phyloP scores from a whole-genome alignment of 2,113 vertebrate species.

The Diadophis punctatus region DNA sequence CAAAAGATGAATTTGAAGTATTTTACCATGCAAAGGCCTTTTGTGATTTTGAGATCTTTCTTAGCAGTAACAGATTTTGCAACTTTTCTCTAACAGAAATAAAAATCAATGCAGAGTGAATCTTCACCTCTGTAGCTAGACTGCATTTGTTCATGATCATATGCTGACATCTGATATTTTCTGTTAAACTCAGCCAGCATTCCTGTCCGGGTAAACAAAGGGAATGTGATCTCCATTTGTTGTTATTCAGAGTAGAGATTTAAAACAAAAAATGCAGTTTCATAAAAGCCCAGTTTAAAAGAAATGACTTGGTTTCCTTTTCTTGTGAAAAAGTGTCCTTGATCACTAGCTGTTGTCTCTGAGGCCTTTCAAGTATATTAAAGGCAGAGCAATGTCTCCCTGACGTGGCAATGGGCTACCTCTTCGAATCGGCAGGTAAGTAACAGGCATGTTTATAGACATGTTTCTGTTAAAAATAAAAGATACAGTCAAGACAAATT shows the following conservation, averaged over 20 bases:
- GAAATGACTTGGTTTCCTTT: not conserved
- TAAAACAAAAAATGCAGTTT: constrained; percentile 16
- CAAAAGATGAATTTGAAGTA: not conserved
- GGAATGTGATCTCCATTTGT: constrained; percentile 16
- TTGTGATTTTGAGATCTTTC: not conserved
- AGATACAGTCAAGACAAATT: constrained; percentile 43
- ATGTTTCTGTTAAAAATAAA: constrained; percentile 10
- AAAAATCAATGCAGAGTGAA: not conserved
- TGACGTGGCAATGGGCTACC: constrained; percentile 16
- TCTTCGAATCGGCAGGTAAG: constrained; percentile 29
- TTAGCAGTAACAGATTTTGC: not conserved
- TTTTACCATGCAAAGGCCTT: not conserved
- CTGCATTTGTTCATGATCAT: not conserved
- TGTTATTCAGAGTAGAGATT: not conserved
- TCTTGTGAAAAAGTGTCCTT: constrained; percentile 24
- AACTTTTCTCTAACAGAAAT: constrained; percentile 18
- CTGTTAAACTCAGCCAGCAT: not conserved
- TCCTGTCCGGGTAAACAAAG: not conserved
- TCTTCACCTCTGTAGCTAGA: constrained; percentile 27
- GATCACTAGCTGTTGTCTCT: constrained; percentile 31
- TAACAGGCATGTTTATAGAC: constrained; percentile 38
- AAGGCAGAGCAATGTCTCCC: not conserved
- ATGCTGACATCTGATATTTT: not conserved
- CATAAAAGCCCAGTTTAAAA: not conserved
- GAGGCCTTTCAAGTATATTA: constrained; percentile 14